Conservation (phyloP, 2,888 invertebrate species). For the Margaritifera margaritifera region DNA sequence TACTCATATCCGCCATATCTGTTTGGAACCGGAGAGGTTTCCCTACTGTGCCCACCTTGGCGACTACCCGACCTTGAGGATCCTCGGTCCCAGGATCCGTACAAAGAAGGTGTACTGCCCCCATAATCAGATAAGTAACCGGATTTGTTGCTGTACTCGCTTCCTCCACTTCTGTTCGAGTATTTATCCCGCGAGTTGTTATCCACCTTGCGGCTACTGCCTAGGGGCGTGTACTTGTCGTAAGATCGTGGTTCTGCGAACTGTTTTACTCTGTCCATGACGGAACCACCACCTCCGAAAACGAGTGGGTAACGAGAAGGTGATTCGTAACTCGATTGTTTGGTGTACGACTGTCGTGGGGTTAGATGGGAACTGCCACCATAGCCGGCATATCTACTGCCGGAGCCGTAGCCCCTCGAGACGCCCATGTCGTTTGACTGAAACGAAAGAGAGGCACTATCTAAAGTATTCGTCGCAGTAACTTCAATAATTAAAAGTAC, state of each 20-base stretch:
- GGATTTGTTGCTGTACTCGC: constrained; percentile 56
- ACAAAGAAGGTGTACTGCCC: constrained; percentile 56
- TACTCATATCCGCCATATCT: constrained; percentile 61
- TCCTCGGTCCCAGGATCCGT: constrained; percentile 60
- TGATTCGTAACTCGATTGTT: constrained; percentile 41
- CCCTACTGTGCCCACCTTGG: constrained; percentile 59
- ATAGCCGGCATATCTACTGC: constrained; percentile 28
- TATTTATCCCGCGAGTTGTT: constrained; percentile 44
- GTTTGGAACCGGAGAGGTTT: constrained; percentile 59
- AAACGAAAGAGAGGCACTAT: constrained; percentile 21
- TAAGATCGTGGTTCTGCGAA: constrained; percentile 24
- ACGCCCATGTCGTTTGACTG: constrained; percentile 66
- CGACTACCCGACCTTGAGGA: constrained; percentile 56
- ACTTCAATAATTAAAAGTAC: no score
- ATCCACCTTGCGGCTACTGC: constrained; percentile 36
- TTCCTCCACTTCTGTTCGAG: constrained; percentile 43
- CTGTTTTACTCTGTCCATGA: constrained; percentile 57
- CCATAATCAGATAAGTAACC: constrained; percentile 68
- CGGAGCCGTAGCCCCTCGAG: constrained; percentile 54
- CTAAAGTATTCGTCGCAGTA: no score
- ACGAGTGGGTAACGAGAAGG: constrained; percentile 9
- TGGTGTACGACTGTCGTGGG: constrained; percentile 25
- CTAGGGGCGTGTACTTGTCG: constrained; percentile 50
- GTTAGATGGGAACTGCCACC: constrained; percentile 25
- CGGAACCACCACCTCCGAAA: constrained; percentile 29